Percentiles rank a stretch among this genome's conserved stretches.
Evolutionary conservation across 1,140 invertebrate genomes (phyloP).

Genomic region (Antheraea mylitta): DNA sequence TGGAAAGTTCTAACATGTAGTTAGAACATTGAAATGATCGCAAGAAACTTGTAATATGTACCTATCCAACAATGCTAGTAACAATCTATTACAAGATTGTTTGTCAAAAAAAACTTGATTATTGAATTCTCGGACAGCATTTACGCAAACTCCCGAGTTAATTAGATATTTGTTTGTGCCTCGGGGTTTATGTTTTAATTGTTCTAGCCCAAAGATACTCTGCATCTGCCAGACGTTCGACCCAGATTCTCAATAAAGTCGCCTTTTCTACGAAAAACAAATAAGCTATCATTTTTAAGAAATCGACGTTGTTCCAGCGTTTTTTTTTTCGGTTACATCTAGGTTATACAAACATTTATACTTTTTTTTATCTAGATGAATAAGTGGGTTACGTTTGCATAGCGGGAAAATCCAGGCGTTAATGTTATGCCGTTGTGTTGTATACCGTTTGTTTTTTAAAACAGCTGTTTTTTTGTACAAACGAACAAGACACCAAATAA

Average conservation of each 20-base stretch:
- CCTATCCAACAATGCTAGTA: no score
- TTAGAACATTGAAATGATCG: no score
- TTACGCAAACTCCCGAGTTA: no score
- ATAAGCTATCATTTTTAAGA: neutral
- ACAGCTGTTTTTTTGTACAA: neutral
- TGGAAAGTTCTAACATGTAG: no score
- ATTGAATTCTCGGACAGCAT: no score
- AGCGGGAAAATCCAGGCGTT: slow-evolving; percentile 3
- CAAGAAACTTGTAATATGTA: no score
- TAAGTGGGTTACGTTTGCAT: neutral
- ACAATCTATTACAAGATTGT: no score
- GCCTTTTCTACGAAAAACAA: neutral
- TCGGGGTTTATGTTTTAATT: neutral
- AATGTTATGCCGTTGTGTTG: neutral
- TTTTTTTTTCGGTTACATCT: neutral
- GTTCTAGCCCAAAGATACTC: neutral
- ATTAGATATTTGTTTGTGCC: neutral
- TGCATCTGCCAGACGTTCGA: neutral
- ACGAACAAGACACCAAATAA: neutral
- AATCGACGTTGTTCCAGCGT: neutral
- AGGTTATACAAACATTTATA: neutral
- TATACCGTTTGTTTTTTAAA: neutral
- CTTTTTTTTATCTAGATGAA: neutral
- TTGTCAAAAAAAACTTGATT: no score
- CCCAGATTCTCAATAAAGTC: neutral